A percentile compares a stretch with the other conserved stretches of the same genome.
phyloP scores from a whole-genome alignment of 92 coral and sea anemone species.

The Zoanthus sociatus region DNA sequence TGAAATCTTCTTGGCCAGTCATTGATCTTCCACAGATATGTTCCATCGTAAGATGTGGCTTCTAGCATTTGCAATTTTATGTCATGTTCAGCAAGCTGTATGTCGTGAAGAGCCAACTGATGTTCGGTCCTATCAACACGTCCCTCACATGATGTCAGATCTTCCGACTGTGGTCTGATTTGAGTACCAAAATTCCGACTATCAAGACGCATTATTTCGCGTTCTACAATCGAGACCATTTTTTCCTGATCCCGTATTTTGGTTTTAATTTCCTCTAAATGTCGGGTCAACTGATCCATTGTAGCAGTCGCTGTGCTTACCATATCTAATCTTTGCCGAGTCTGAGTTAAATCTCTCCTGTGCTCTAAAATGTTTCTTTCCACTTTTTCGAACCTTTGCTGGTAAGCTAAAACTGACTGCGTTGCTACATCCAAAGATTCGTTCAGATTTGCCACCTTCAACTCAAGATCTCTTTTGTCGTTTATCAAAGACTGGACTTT shows the following conservation, averaged over 20 bases:
- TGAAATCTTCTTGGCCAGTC: slow-evolving; percentile 72
- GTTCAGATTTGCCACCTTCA: slow-evolving; percentile 53
- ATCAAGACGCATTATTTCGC: slow-evolving; percentile 34
- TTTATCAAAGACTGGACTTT: slow-evolving; percentile 33
- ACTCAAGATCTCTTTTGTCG: slow-evolving; percentile 40
- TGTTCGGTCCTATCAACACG: slow-evolving; percentile 63
- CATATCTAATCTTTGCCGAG: slow-evolving; percentile 48
- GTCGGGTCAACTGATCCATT: slow-evolving; percentile 45
- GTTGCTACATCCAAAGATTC: slow-evolving; percentile 53
- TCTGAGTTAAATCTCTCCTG: slow-evolving; percentile 54
- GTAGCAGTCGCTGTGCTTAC: slow-evolving; percentile 15
- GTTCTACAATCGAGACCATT: slow-evolving; percentile 13
- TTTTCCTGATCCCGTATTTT: slow-evolving; percentile 47
- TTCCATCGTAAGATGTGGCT: slow-evolving; percentile 78
- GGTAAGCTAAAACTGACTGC: slow-evolving; percentile 51
- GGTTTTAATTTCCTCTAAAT: slow-evolving; percentile 40
- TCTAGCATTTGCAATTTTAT: slow-evolving; percentile 73
- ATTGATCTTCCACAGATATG: slow-evolving; percentile 87
- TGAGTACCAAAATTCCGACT: neutral
- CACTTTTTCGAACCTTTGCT: slow-evolving; percentile 49
- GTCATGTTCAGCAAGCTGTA: slow-evolving; percentile 83
- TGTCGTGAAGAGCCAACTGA: slow-evolving; percentile 72
- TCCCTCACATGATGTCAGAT: slow-evolving; percentile 33
- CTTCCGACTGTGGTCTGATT: neutral
- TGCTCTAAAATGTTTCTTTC: slow-evolving; percentile 64